Percentiles rank a stretch among this genome's conserved stretches.
phyloP scores from a whole-genome alignment of 2,797 vertebrate genomes.

The Syndactyla subalaris region DNA sequence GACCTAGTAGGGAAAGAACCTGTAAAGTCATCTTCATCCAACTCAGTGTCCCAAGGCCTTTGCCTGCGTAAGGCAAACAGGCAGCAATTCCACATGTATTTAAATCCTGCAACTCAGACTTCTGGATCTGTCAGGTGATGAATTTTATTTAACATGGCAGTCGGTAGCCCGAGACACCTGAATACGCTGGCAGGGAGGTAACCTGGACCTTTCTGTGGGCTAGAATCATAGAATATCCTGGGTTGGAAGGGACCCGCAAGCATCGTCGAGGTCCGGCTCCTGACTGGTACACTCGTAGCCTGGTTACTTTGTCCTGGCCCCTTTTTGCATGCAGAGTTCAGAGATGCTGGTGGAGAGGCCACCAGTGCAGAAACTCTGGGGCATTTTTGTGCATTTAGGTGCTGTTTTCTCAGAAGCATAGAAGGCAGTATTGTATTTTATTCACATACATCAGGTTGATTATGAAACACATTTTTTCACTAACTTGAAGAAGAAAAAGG shows the following conservation, averaged over 20 bases:
- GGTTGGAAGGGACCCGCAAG: neutral
- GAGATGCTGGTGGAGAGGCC: neutral
- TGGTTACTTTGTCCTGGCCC: neutral
- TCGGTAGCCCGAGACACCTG: neutral
- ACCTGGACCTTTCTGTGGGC: neutral
- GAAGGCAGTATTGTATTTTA: constrained; percentile 72
- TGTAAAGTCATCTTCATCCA: neutral
- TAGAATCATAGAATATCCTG: fast-evolving
- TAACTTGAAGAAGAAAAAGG: constrained; percentile 73
- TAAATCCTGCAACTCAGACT: neutral
- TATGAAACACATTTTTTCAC: constrained; percentile 68
- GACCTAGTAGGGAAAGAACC: neutral
- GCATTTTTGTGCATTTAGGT: constrained; percentile 21
- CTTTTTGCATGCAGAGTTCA: neutral
- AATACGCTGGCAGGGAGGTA: neutral
- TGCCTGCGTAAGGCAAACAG: neutral
- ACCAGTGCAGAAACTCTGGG: neutral
- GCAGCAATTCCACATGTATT: neutral
- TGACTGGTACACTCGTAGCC: neutral
- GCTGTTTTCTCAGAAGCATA: constrained; percentile 48
- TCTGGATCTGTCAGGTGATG: neutral
- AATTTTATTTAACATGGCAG: neutral
- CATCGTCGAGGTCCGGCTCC: neutral
- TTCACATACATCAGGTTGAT: constrained; percentile 78
- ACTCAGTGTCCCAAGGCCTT: neutral